Evolutionary conservation across 2,888 invertebrate genomes (phyloP).

Genomic region (Busseola fusca): DNA sequence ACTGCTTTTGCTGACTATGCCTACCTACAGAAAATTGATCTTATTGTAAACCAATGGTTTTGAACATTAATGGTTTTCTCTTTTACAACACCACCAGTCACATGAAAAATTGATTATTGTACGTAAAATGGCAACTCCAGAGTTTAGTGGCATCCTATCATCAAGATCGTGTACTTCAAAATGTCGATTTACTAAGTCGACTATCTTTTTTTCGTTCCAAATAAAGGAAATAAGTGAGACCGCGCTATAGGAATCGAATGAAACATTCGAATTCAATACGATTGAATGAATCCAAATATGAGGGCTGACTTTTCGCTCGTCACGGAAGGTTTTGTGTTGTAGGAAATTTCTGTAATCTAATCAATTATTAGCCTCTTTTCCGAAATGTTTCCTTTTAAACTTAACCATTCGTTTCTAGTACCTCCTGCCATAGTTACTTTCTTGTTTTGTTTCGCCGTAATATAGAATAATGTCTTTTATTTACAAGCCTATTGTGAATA

Average conservation of each 20-base stretch:
- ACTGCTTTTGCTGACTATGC: background rate
- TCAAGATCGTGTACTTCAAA: conserved; percentile 32
- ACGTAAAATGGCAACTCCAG: conserved; percentile 28
- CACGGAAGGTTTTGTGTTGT: conserved; percentile 84
- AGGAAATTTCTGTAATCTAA: conserved; percentile 86
- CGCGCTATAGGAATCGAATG: conserved; percentile 40
- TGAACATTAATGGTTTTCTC: background rate
- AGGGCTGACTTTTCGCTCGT: conserved; percentile 86
- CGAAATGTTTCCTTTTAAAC: conserved; percentile 78
- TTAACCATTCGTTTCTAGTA: conserved; percentile 61
- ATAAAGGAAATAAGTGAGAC: conserved; percentile 5
- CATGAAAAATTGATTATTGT: conserved; percentile 42
- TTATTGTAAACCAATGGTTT: background rate
- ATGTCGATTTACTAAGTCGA: conserved; percentile 43
- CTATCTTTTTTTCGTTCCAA: conserved; percentile 27
- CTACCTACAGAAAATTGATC: background rate
- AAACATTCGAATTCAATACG: conserved; percentile 36
- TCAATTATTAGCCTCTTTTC: conserved; percentile 77
- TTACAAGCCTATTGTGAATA: conserved; percentile 77
- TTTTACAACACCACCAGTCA: conserved; percentile 24
- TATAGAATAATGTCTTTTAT: conserved; percentile 79
- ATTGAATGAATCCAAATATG: conserved; percentile 47
- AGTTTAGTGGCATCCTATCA: conserved; percentile 27
- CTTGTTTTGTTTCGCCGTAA: conserved; percentile 63
- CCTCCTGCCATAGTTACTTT: conserved; percentile 63